Percentiles rank a stretch among this genome's conserved stretches.
phyloP scores from a whole-genome alignment of 2,797 vertebrate species.

The Cynodonichthys magdalenae region DNA sequence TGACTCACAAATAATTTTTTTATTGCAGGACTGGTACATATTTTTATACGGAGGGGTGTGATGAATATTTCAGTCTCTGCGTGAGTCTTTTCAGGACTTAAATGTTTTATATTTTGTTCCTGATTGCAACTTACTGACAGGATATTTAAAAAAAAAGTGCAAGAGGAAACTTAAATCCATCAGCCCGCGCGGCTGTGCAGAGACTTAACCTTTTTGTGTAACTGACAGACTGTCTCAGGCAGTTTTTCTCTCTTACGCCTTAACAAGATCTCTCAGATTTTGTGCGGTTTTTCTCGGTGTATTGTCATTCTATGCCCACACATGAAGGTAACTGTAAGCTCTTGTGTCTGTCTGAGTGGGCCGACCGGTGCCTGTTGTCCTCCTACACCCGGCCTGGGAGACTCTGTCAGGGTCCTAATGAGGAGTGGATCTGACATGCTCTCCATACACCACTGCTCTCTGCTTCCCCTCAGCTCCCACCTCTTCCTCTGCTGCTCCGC shows the following conservation, averaged over 20 bases:
- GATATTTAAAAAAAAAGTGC: constrained; percentile 15
- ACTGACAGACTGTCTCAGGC: constrained; percentile 34
- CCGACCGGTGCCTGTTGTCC: constrained; percentile 48
- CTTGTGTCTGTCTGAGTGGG: constrained; percentile 41
- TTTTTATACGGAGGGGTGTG: not conserved
- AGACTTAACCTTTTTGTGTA: constrained; percentile 46
- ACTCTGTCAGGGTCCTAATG: constrained; percentile 56
- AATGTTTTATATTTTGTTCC: constrained; percentile 28
- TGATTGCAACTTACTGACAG: constrained; percentile 35
- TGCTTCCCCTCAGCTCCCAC: constrained; percentile 31
- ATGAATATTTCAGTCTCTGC: constrained; percentile 7
- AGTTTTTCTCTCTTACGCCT: constrained; percentile 38
- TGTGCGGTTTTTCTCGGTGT: constrained; percentile 30
- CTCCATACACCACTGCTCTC: constrained; percentile 30
- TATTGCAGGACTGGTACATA: not conserved
- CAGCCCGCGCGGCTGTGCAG: constrained; percentile 30
- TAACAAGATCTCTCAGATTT: constrained; percentile 54
- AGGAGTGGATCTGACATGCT: constrained; percentile 66
- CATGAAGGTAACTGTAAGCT: constrained; percentile 49
- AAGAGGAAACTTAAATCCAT: constrained; percentile 45
- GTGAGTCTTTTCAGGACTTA: constrained; percentile 7
- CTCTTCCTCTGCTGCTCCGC: constrained; percentile 27
- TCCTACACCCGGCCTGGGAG: constrained; percentile 44
- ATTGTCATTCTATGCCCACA: constrained; percentile 40
- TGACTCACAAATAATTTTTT: constrained; percentile 2